Conservation (phyloP, 2,888 invertebrate genomes). For the Maniola hyperantus region DNA sequence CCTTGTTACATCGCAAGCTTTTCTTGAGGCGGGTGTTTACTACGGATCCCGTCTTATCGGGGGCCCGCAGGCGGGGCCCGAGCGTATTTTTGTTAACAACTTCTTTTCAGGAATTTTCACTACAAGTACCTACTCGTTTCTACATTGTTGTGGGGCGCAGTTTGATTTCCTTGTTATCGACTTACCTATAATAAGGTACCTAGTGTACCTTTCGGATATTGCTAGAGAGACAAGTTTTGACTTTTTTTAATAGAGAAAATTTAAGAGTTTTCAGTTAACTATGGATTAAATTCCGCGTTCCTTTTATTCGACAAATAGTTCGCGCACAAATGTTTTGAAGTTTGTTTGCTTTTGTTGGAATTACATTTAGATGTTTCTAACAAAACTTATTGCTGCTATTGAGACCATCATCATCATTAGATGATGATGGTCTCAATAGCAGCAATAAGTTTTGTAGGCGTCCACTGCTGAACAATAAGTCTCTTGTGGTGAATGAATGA, state of each 20-base stretch:
- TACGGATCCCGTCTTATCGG: conserved; percentile 70
- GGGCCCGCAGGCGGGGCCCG: conserved; percentile 66
- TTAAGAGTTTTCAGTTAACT: conserved; percentile 28
- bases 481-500: too few species aligned
- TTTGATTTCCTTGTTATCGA: conserved; percentile 58
- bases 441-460: too few species aligned
- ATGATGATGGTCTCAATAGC: too few species aligned
- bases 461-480: too few species aligned
- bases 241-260: conserved; percentile 33
- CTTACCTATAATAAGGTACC: too few species aligned
- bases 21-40: conserved; percentile 58
- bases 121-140: conserved; percentile 37
- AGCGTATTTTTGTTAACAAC: conserved; percentile 80
- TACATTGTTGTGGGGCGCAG: conserved; percentile 57
- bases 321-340: too few species aligned
- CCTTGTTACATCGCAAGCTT: conserved; percentile 44
- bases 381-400: too few species aligned
- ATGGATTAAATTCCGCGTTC: conserved; percentile 15
- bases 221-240: conserved; percentile 37
- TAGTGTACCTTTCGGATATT: conserved; percentile 34
- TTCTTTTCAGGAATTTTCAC: conserved; percentile 75
- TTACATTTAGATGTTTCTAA: too few species aligned
- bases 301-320: neutral
- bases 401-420: too few species aligned
- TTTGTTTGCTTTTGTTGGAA: too few species aligned